These are phyloP conservation scores for Nomada hirtipes DNA, from an alignment of 2,888 invertebrate species.

Conservation along the genomic window DNA sequence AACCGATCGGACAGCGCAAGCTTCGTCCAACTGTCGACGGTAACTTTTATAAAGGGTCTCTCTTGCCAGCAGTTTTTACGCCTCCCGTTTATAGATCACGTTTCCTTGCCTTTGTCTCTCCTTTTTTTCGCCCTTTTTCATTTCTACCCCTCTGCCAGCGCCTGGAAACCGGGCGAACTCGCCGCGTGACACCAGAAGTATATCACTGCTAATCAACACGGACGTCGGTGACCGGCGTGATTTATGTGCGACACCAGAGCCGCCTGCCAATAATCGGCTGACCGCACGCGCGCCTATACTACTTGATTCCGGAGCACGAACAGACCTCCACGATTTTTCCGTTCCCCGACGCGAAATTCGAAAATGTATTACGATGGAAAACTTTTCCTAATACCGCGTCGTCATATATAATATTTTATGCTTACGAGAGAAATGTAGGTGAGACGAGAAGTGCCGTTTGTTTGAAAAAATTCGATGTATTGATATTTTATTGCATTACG, in stretches of 20 bases:
- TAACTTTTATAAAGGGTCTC: constrained; percentile 36
- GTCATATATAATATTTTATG: too few species aligned
- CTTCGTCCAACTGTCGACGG: constrained; percentile 33
- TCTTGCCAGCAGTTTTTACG: constrained; percentile 37
- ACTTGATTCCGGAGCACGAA: constrained; percentile 7
- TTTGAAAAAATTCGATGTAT: too few species aligned
- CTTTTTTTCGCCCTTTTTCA: constrained; percentile 6
- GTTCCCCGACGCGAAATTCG: not conserved
- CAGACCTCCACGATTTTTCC: not conserved
- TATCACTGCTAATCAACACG: constrained; percentile 75
- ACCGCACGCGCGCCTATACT: constrained; percentile 31
- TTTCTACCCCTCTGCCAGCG: not conserved
- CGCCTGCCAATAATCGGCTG: constrained; percentile 70
- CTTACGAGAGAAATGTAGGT: too few species aligned
- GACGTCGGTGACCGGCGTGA: constrained; percentile 70
- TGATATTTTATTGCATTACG: not conserved
- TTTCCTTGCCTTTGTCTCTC: constrained; percentile 42
- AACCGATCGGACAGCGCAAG: constrained; percentile 28
- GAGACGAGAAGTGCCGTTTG: too few species aligned
- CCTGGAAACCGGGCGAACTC: constrained; percentile 53
- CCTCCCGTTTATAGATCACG: constrained; percentile 47
- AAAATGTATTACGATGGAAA: not conserved
- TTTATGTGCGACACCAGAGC: constrained; percentile 69
- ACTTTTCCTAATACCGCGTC: too few species aligned
- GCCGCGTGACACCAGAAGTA: constrained; percentile 68